phyloP scores from a whole-genome alignment of 2,113 vertebrate species.

The Argyrosomus japonicus region DNA sequence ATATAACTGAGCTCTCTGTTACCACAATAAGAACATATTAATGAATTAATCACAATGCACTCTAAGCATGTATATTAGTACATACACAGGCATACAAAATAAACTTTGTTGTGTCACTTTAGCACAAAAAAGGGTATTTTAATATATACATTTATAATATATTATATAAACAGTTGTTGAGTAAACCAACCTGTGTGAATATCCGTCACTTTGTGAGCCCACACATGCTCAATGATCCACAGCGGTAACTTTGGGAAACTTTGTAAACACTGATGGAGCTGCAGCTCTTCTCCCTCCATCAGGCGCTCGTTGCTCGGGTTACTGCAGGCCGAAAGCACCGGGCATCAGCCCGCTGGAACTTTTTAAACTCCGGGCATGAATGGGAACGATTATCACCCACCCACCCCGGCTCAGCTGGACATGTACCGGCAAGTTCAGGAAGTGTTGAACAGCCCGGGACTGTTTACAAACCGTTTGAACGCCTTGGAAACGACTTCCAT shows the following conservation, averaged over 20 bases:
- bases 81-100: too few relatives aligned
- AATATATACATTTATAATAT: too few relatives aligned
- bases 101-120: too few relatives aligned
- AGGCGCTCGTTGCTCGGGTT: background rate
- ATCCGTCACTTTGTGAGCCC: conserved; percentile 73
- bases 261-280: background rate
- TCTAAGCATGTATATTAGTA: too few relatives aligned
- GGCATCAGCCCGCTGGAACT: background rate
- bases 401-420: background rate
- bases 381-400: background rate
- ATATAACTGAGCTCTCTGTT: too few relatives aligned
- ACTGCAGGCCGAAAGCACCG: background rate
- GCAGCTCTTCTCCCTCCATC: conserved; percentile 52
- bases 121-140: too few relatives aligned
- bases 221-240: conserved; percentile 82
- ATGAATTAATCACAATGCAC: too few relatives aligned
- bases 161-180: too few relatives aligned
- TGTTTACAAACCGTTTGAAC: background rate
- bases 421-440: conserved; percentile 57
- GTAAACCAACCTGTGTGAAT: conserved; percentile 64
- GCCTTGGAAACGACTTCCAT: conserved; percentile 35
- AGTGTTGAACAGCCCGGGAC: background rate
- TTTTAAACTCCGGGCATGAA: background rate
- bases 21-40: too few relatives aligned
- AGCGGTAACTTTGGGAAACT: conserved; percentile 48